Evolutionary conservation across 23 tunicate species (phyloP).

Genomic region (Halocynthia roretzi): DNA sequence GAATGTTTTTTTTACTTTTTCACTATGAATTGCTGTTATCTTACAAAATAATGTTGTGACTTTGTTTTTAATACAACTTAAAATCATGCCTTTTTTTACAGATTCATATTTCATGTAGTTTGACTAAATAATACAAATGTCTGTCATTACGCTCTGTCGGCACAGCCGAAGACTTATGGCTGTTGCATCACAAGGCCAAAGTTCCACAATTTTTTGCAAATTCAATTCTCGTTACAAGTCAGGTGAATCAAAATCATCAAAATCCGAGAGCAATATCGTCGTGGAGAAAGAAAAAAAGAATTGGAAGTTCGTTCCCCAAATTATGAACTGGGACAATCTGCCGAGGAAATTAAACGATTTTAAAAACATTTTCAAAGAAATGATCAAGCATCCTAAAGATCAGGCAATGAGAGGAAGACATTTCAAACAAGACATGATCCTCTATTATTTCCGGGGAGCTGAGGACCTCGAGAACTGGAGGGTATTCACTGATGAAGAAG

Average conservation of each 20-base stretch:
- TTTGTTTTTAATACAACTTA: too few relatives aligned
- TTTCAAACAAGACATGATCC: conserved; percentile 46
- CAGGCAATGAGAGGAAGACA: conserved; percentile 16
- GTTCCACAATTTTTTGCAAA: background rate
- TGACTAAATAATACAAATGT: too few relatives aligned
- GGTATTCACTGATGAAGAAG: conserved; percentile 83
- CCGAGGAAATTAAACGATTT: background rate
- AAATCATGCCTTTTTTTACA: too few relatives aligned
- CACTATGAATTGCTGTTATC: too few relatives aligned
- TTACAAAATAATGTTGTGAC: too few relatives aligned
- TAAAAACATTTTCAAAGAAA: background rate
- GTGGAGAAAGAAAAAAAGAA: conserved; percentile 16
- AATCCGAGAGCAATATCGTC: background rate
- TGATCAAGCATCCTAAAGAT: conserved; percentile 1
- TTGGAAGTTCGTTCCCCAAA: background rate
- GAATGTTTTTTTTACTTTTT: too few relatives aligned
- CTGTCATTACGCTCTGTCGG: too few relatives aligned
- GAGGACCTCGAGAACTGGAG: conserved; percentile 80
- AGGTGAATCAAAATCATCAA: background rate
- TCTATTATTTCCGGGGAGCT: conserved; percentile 49
- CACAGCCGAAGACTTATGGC: too few relatives aligned
- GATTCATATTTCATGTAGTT: too few relatives aligned
- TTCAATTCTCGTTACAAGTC: background rate
- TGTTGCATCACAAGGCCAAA: background rate
- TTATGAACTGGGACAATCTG: conserved; percentile 5